A percentile compares a stretch with the other conserved stretches of the same genome.
These are phyloP conservation scores for Nipponia nippon DNA, from an alignment of 2,113 vertebrate genomes.

Conservation along the genomic window DNA sequence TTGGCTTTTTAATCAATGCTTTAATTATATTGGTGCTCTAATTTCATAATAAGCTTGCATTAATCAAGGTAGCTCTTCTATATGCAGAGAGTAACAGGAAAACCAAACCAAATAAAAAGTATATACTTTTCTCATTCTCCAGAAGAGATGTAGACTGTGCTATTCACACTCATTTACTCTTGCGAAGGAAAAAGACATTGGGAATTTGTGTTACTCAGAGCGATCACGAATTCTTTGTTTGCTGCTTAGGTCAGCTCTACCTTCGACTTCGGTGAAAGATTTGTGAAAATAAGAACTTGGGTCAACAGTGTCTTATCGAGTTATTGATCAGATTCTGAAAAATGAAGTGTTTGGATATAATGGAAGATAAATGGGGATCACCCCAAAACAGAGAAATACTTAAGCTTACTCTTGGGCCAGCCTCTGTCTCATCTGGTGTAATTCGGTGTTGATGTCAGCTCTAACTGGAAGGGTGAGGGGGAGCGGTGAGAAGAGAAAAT, in stretches of 20 bases:
- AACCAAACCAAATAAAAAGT: not conserved
- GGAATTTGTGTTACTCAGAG: not conserved
- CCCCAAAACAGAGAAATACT: not conserved
- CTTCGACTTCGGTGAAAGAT: not conserved
- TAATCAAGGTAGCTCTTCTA: conserved; percentile 48
- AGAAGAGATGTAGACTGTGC: not conserved
- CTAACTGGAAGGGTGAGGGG: not conserved
- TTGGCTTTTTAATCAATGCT: conserved; percentile 58
- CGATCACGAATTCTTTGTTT: not conserved
- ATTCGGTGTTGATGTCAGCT: not conserved
- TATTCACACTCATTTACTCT: not conserved
- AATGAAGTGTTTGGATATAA: not conserved
- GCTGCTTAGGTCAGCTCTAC: not conserved
- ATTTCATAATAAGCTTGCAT: conserved; percentile 55
- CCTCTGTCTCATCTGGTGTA: not conserved
- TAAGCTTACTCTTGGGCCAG: not conserved
- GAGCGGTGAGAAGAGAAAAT: not conserved
- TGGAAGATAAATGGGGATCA: not conserved
- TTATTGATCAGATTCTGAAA: not conserved
- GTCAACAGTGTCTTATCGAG: not conserved
- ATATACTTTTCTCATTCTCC: not conserved
- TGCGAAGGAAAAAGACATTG: not conserved
- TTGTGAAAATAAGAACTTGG: not conserved
- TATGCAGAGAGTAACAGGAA: not conserved
- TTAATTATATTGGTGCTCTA: conserved; percentile 56